Evolutionary conservation across 2,797 vertebrate genomes (phyloP), one percentile per base, ranked within the genome.

Genomic region (Leptatherina wallacei): DNA sequence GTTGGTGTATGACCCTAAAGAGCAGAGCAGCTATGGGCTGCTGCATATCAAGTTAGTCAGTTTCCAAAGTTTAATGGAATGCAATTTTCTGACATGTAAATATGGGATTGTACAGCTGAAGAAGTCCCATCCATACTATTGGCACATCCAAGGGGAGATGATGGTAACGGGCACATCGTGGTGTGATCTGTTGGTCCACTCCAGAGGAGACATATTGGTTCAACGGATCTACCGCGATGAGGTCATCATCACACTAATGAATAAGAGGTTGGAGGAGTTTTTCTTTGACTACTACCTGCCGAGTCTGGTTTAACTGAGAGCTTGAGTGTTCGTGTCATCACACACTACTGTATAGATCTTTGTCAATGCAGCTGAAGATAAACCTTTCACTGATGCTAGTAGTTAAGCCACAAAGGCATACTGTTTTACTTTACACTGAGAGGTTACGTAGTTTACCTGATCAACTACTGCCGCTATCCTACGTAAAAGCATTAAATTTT

Each of bases 111-210:
- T 85, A 38, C 56, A 71, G 33, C 61, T 91, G 30, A 87, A 77
- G 51, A 84, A 14, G 13, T 14, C 0, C 36, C 56, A 82, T 47
- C 1, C 40, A 0, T 33, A 32, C 65, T 86, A 85, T 24, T 88
- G 85, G 85, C 55, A 86, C 22, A 77, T 91, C 18, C 86, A 90
- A 30, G 90, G 72, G 47, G 81, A 91, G 86, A 77, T 90, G 80
- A 77, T 90, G 83, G 71, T 91, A 32, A 77, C 86, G 0, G 85
- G 90, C 3, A 68, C 29, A 0, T 42, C 74, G 0, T 90, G 89
- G 86, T 90, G 91, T 20, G 86, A 91, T 65, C 70, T 91, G 33
- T 8, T 89, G 14, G 8, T 90, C 60, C 24, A 73, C 36, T 74
- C 85, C 56, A 54, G 29, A 24, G 69, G 81, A 44, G 69, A 85